A percentile compares a stretch with the other conserved stretches of the same genome.
phyloP scores from a whole-genome alignment of 2,888 invertebrate species.

The Melangyna quadrimaculata region DNA sequence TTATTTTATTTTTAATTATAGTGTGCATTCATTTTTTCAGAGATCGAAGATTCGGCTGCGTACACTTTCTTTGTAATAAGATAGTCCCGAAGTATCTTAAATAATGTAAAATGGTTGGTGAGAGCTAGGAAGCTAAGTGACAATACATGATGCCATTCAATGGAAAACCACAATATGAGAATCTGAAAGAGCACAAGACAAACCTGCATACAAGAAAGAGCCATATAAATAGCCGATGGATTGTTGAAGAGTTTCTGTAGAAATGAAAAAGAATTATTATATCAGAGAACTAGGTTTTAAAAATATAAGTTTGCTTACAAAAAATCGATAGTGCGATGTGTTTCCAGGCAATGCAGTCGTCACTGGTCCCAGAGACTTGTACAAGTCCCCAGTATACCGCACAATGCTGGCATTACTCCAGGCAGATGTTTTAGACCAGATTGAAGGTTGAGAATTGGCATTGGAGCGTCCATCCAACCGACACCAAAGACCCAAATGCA shows the following conservation, averaged over 20 bases:
- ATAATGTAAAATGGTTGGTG: constrained; percentile 95
- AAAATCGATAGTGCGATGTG: constrained; percentile 90
- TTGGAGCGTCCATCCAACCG: constrained; percentile 76
- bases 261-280: constrained; percentile 68
- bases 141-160: constrained; percentile 95
- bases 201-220: constrained; percentile 87
- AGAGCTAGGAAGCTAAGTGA: constrained; percentile 92
- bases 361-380: constrained; percentile 88
- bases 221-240: constrained; percentile 89
- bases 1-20: constrained; percentile 56
- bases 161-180: constrained; percentile 88
- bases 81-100: constrained; percentile 93
- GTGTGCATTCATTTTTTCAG: constrained; percentile 74
- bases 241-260: constrained; percentile 93
- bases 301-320: constrained; percentile 85
- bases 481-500: constrained; percentile 88
- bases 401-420: constrained; percentile 90
- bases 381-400: constrained; percentile 87
- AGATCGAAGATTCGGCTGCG: constrained; percentile 77
- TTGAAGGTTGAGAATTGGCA: constrained; percentile 48
- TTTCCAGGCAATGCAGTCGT: constrained; percentile 95
- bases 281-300: neutral
- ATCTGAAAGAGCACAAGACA: constrained; percentile 89
- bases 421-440: constrained; percentile 84
- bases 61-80: constrained; percentile 92